Conservation (phyloP, 2,113 vertebrate genomes). For the Suricata suricatta region DNA sequence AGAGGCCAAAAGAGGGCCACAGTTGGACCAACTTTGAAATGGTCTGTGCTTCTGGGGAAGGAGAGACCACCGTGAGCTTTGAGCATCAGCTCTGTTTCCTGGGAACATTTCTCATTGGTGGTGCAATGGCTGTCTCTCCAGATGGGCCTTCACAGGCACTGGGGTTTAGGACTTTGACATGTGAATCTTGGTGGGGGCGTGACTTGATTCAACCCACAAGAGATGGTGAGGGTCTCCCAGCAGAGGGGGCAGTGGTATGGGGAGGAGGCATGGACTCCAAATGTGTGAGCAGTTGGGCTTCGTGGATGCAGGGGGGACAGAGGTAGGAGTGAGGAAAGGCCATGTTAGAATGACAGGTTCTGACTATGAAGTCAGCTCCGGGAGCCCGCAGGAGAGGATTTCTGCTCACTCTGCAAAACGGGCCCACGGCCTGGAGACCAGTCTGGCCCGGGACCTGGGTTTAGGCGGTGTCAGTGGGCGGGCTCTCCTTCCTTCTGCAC, state of each 20-base stretch:
- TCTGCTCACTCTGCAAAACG: neutral
- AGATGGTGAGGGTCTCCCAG: neutral
- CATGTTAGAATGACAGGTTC: neutral
- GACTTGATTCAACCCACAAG: neutral
- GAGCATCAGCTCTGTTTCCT: neutral
- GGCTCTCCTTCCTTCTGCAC: neutral
- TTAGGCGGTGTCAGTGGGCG: neutral
- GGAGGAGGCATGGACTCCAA: neutral
- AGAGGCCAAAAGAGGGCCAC: accelerated
- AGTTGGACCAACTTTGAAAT: neutral
- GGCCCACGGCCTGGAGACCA: neutral
- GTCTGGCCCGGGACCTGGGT: neutral
- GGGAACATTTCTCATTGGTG: neutral
- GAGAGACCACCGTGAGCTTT: neutral
- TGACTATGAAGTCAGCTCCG: accelerated
- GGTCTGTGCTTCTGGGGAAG: neutral
- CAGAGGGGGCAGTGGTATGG: neutral
- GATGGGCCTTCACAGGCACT: neutral
- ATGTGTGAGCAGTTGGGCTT: no score
- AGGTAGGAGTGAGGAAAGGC: neutral
- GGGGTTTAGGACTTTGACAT: neutral
- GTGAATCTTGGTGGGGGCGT: neutral
- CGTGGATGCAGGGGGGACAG: neutral
- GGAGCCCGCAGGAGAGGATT: neutral
- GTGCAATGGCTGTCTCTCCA: neutral